Evolutionary conservation across 2,888 invertebrate species (phyloP).

Genomic region (Drosophila borborema): DNA sequence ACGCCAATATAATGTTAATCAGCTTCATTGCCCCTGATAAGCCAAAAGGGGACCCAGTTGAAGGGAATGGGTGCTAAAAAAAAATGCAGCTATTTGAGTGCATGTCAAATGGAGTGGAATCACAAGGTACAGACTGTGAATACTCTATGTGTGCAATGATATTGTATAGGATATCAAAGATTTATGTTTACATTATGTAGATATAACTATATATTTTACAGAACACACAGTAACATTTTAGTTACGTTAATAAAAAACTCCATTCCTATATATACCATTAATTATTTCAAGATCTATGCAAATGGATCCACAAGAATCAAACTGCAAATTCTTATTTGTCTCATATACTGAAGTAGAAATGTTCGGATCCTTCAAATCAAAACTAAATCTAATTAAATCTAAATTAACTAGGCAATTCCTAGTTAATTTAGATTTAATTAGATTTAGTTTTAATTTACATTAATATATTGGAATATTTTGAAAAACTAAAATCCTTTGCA

Average conservation of each 20-base stretch:
- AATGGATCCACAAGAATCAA: too few species aligned
- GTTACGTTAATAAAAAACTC: background rate
- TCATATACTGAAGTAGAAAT: too few species aligned
- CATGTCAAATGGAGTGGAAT: background rate
- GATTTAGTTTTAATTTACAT: too few species aligned
- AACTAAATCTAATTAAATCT: too few species aligned
- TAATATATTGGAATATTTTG: too few species aligned
- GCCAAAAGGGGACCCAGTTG: constrained; percentile 75
- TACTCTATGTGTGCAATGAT: background rate
- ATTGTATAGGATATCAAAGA: background rate
- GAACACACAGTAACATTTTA: background rate
- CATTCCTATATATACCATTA: too few species aligned
- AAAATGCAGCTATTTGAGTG: constrained; percentile 3
- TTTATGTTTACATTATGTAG: background rate
- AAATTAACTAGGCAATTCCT: too few species aligned
- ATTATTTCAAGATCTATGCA: too few species aligned
- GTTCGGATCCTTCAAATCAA: too few species aligned
- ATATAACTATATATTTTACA: background rate
- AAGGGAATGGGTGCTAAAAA: constrained; percentile 32
- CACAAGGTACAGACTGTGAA: constrained; percentile 12
- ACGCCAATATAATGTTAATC: constrained; percentile 44
- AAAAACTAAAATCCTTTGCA: background rate
- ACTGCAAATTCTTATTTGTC: too few species aligned
- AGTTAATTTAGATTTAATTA: too few species aligned
- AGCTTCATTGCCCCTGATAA: constrained; percentile 60